Evolutionary conservation across 2,113 vertebrate species (phyloP).

Genomic region (Mus spicilegus): DNA sequence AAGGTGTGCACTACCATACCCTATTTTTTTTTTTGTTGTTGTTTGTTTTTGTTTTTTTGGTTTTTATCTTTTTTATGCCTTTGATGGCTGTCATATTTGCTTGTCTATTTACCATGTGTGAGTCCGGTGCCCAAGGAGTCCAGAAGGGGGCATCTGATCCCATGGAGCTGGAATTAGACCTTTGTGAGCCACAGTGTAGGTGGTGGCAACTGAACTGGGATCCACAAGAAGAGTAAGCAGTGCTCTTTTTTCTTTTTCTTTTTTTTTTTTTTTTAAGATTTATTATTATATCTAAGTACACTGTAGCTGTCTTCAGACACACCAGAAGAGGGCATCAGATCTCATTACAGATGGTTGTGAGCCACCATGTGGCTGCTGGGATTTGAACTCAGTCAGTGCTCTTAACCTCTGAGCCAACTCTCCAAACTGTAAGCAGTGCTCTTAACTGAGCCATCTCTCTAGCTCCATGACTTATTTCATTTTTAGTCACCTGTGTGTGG

Average conservation of each 20-base stretch:
- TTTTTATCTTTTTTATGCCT: neutral
- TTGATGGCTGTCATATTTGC: neutral
- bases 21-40: too few species aligned
- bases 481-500: neutral
- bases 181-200: neutral
- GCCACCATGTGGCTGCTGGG: too few species aligned
- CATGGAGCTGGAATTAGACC: neutral
- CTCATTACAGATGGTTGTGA: too few species aligned
- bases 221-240: neutral
- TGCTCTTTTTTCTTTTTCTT: neutral
- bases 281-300: too few species aligned
- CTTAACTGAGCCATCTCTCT: neutral
- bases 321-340: too few species aligned
- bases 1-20: neutral
- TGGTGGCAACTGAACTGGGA: neutral
- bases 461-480: neutral
- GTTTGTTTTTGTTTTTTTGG: neutral
- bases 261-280: too few species aligned
- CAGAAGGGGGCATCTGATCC: neutral
- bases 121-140: neutral
- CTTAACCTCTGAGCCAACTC: too few species aligned
- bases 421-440: neutral
- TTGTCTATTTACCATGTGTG: neutral
- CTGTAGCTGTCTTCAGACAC: too few species aligned
- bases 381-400: too few species aligned